Base-by-base conservation (phyloP, 2,113 vertebrate genomes). In the Sceloporus undulatus region DNA sequence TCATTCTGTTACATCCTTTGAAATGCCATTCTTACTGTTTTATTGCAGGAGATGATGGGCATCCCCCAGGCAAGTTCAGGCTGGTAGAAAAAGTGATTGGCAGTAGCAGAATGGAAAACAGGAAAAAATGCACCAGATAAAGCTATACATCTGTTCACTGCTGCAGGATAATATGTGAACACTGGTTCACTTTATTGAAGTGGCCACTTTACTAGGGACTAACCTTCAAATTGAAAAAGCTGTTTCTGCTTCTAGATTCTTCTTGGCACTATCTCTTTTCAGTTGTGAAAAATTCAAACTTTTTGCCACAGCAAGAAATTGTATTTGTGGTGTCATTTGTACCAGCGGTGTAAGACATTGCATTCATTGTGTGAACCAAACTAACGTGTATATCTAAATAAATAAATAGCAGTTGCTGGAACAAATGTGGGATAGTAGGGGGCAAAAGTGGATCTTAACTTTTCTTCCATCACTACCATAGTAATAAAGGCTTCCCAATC, bases 1-100 rank as follows among this genome's bases (percentile, higher is more conserved):
- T 66, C 59, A 68, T 83, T 82, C 56, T 66, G 9, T 42, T 34
- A 29, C 71, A 38, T 18, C 8, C 59, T 77, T 83, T 86, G 76
- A 54, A 86, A 86, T 70, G 14, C 75, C 16, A 11, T n/a, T 48
- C 75, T 40, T 29, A 68, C 59, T 86, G 27, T 78, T 86, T 86
- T 81, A 75, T 82, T 82, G 86, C 27, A 76, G 56, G 59, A 42
- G 9, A 82, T 82, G 56, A 82, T 65, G 56, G 65, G 19, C 27
- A 14, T 73, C 78, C 78, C 52, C n/a, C 27, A 74, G 59, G 59
- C 73, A 66, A 88, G 62, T 18, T 83, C 42, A 76, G 40, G 52
- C 87, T 77, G 40, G 81, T 16, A 75, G 27, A 52, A 7, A 62
- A 73, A 27, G 54, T 9, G 78, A 87, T 21, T 82, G 29, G 70